phyloP scores from a whole-genome alignment of 2,888 invertebrate genomes.

The Ophioninae sp. region DNA sequence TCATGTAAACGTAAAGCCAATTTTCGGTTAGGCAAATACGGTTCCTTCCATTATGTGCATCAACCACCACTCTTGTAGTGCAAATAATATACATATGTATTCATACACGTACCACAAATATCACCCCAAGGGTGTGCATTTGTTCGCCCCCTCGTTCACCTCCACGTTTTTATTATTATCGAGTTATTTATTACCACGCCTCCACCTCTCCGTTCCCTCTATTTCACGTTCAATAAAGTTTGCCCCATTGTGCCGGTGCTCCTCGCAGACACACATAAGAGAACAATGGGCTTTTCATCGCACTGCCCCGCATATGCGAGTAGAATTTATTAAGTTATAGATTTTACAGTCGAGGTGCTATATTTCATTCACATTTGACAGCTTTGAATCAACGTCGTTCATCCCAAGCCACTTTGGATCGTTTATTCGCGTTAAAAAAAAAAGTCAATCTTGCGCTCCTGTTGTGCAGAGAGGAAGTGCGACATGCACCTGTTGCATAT shows the following conservation, averaged over 20 bases:
- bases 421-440: conserved; percentile 4
- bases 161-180: conserved; percentile 66
- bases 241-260: conserved; percentile 67
- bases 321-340: conserved; percentile 43
- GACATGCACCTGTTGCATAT: conserved; percentile 70
- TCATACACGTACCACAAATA: background rate
- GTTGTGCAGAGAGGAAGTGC: background rate
- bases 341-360: conserved; percentile 72
- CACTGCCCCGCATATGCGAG: background rate
- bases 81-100: background rate
- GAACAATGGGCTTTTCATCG: conserved; percentile 60
- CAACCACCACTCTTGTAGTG: background rate
- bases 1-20: background rate
- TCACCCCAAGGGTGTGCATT: conserved; percentile 24
- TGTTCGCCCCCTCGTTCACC: conserved; percentile 18
- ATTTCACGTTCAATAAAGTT: conserved; percentile 71
- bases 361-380: conserved; percentile 37
- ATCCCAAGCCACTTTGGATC: background rate
- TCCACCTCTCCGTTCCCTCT: background rate
- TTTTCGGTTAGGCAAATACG: conserved; percentile 17
- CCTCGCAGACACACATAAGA: conserved; percentile 39
- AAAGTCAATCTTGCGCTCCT: background rate
- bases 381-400: conserved; percentile 13
- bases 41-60: conserved; percentile 1
- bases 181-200: conserved; percentile 71